Conservation (phyloP, 2,888 invertebrate species). For the Steromphala cineraria region DNA sequence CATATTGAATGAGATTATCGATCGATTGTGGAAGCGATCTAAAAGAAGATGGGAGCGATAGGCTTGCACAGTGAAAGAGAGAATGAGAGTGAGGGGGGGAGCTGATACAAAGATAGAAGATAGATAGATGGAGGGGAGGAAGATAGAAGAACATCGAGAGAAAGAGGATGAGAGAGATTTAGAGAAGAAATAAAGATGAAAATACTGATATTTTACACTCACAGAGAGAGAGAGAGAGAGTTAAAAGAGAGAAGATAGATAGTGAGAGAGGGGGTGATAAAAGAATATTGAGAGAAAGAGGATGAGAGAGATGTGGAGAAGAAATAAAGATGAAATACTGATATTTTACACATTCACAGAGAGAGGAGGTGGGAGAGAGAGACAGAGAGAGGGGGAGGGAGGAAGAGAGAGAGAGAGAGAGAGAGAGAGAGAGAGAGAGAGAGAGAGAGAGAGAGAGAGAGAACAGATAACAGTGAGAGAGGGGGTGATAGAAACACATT, state of each 20-base stretch:
- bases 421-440: background rate
- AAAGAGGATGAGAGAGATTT: slow-evolving; percentile 25
- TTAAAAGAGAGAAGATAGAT: slow-evolving; percentile 25
- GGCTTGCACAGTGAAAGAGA: background rate
- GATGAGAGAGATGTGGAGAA: background rate
- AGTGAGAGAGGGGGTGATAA: slow-evolving; percentile 22
- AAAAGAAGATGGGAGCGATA: background rate
- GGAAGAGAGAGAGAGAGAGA: background rate
- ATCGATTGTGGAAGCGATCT: slow-evolving; percentile 14
- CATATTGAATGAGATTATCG: background rate
- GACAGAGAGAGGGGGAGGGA: background rate
- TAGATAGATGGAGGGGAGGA: no score
- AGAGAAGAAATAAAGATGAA: background rate
- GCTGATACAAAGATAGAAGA: no score
- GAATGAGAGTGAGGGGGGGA: slow-evolving; percentile 3
- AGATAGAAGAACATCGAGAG: no score
- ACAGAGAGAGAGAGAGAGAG: slow-evolving; percentile 30
- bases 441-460: background rate
- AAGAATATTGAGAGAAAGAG: slow-evolving; percentile 9
- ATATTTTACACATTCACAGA: no score
- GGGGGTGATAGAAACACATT: background rate
- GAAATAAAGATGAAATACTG: no score
- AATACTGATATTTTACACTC: background rate
- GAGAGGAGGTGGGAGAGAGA: slow-evolving; percentile 22
- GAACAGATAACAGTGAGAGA: background rate